Base-by-base conservation (phyloP, 2,797 vertebrate species). In the Catostomus latipinnis region DNA sequence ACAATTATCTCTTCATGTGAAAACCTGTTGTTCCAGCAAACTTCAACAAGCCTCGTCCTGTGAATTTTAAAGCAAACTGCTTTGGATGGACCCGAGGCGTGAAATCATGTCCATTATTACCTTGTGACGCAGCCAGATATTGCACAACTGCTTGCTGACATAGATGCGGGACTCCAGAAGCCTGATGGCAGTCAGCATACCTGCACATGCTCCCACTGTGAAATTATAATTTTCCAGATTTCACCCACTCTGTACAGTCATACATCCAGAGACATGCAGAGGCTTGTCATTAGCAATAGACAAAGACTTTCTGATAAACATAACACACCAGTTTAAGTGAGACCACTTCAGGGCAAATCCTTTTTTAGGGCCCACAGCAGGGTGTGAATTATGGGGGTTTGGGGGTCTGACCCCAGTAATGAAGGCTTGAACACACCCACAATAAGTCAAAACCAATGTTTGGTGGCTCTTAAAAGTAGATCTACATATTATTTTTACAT, bases 31-130 rank as follows among this genome's bases (percentile, higher is more conserved):
- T 34, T 71, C 78, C 43, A 14, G 80, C 76, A 81, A 84, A 69
- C 58, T 65, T 70, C 50, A 49, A 88, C 90, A 1, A 87, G 90
- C 83, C 86, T 34, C 34, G 34, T 34, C 90, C 77, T 87, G 90
- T 71, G 77, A 45, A 61, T 58, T 52, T 56, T 77, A 62, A 74
- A 81, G 76, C 45, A 54, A 18, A 53, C 65, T 62, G 45, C 82
- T 77, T 13, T 81, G 81, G 79, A 57, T 82, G 62, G 85, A 89
- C 90, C 63, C 73, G 34, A 88, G 87, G 90, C 89, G 14, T 89
- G 82, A 91, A 90, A 88, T 91, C 89, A 86, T 48, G 82, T 89
- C 87, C 78, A 86, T 92, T 58, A 91, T 53, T 76, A 83, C 85
- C 73, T 84, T 78, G 81, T 88, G 87, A 89, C 54, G 84, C 82